Evolutionary conservation across 1,140 invertebrate species (phyloP), one percentile per base, ranked within the genome.

Genomic region (Sinella curviseta): DNA sequence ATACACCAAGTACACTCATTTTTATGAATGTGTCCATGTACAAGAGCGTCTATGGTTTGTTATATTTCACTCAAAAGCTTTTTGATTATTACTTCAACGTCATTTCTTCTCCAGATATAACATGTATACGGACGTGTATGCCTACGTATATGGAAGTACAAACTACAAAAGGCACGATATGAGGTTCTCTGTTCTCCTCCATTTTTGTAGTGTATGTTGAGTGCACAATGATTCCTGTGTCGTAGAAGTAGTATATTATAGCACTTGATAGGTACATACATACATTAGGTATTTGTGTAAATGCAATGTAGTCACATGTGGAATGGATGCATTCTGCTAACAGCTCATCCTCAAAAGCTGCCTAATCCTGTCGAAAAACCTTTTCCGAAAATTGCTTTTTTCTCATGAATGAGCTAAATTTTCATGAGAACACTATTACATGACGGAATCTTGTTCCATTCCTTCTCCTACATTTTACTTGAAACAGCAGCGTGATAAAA

Each of bases 351-450:
- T 70, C 28, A 30, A 70, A 70, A 30, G 65, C 65, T 24, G 26
- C 24, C 65, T 70, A 70, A 70, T 70, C 65, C 65, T 70, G 8
- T 70, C 65, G 26, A 24, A 81, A 82, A 83, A 81, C 78, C 80
- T 83, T 81, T 83, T 83, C 80, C 77, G 74, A 73, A 83, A 83
- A 83, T 83, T 83, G 80, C 80, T 83, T 83, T 81, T 82, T 83
- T 82, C 77, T 76, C 76, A 67, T 77, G 77, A 81, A 81, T 82
- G 79, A 67, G 81, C 76, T 83, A 81, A 83, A 83, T 83, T 83
- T 83, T 82, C 83, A 83, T 83, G 81, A 81, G 79, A 70, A 70
- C n/a, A 31, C 3, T 70, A 70, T n/a, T 70, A 33, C 12, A 30
- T 70, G 8, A 14, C 4, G 30, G 65, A 12, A 31, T 8, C 57